A percentile compares a stretch with the other conserved stretches of the same genome.
These are phyloP conservation scores for Falco rusticolus DNA, from an alignment of 2,797 vertebrate genomes.

Conservation along the genomic window DNA sequence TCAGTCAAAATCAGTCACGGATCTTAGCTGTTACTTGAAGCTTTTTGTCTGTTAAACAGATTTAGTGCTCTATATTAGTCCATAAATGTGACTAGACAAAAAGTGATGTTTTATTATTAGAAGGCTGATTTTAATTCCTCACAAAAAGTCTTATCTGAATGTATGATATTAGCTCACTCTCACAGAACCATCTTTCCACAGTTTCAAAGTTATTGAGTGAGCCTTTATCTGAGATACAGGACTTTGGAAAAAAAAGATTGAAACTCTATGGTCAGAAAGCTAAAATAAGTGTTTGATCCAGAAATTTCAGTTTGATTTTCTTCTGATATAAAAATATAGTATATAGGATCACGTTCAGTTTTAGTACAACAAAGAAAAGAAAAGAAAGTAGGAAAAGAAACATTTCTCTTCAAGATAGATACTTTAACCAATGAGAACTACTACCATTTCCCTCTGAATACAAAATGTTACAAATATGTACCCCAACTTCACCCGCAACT, in stretches of 20 bases:
- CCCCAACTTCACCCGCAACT: background rate
- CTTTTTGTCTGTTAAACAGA: background rate
- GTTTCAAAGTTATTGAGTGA: background rate
- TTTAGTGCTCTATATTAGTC: background rate
- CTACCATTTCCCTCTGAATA: background rate
- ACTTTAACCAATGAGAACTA: background rate
- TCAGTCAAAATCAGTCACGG: background rate
- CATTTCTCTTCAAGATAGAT: background rate
- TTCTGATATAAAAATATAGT: background rate
- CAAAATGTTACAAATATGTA: background rate
- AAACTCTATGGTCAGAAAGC: background rate
- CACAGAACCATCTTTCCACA: background rate
- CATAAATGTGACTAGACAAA: background rate
- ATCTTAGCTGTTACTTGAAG: background rate
- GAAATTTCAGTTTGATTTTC: background rate
- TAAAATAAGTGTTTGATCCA: background rate
- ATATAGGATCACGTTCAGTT: background rate
- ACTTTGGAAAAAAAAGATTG: background rate
- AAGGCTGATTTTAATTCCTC: background rate
- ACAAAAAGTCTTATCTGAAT: background rate
- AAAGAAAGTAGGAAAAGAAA: background rate
- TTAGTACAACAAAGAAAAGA: background rate
- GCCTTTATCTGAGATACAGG: background rate
- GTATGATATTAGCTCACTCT: background rate
- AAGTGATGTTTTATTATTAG: background rate